These are phyloP conservation scores for Colistium nudipinnis DNA, from an alignment of 2,113 vertebrate species.

Conservation along the genomic window DNA sequence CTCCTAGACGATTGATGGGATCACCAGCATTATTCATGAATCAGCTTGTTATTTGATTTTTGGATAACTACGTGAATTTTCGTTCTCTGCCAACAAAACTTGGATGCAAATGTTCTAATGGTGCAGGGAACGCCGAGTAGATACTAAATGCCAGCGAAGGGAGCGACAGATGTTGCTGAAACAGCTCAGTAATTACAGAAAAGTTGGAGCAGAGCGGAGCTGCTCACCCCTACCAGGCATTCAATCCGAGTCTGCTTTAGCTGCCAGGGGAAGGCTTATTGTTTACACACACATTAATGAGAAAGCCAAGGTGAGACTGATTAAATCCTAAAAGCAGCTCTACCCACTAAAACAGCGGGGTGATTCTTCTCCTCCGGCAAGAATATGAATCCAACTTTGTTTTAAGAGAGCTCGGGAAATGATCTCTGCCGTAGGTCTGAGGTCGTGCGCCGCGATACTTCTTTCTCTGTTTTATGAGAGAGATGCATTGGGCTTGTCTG, in stretches of 20 bases:
- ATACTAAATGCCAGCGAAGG: conserved; percentile 45
- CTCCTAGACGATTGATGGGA: conserved; percentile 74
- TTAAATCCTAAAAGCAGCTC: conserved; percentile 70
- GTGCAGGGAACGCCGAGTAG: conserved; percentile 22
- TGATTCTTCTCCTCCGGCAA: conserved; percentile 53
- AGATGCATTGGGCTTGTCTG: conserved; percentile 51
- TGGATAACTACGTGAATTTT: conserved; percentile 2
- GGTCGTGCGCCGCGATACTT: conserved; percentile 9
- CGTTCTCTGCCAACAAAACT: conserved; percentile 9
- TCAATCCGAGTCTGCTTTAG: conserved; percentile 70
- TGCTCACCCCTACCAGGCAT: conserved; percentile 73
- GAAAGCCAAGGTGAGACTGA: conserved; percentile 72
- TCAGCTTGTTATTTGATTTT: background rate
- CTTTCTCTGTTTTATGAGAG: conserved; percentile 52
- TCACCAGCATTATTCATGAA: background rate
- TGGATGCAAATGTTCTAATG: conserved; percentile 16
- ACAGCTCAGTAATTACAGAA: conserved; percentile 79
- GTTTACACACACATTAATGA: conserved; percentile 77
- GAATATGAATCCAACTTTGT: conserved; percentile 47
- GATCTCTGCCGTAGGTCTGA: conserved; percentile 45
- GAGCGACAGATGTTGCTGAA: conserved; percentile 75
- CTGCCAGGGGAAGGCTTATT: conserved; percentile 70
- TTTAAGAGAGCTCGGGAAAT: conserved; percentile 53
- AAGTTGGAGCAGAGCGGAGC: conserved; percentile 56
- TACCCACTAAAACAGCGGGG: conserved; percentile 45